Conservation (phyloP, 2,888 invertebrate genomes). For the Neuroscelio doddi region DNA sequence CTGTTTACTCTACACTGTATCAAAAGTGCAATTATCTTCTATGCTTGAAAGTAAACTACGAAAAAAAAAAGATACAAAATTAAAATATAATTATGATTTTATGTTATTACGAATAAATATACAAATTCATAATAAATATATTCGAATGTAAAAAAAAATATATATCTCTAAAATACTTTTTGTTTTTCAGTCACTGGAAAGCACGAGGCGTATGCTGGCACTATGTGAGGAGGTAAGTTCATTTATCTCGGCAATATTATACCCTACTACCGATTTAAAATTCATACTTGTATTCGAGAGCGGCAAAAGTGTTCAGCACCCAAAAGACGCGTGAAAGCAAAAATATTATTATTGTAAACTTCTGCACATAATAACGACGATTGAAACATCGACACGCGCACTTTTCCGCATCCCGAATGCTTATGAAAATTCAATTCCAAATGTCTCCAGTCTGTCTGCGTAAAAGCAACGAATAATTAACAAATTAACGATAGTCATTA, state of each 20-base stretch:
- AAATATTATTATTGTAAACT: too few species aligned
- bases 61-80: too few species aligned
- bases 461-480: slow-evolving; percentile 7
- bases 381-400: too few species aligned
- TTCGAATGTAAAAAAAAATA: slow-evolving; percentile 1
- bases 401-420: slow-evolving; percentile 2
- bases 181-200: slow-evolving; percentile 89
- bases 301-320: slow-evolving; percentile 8
- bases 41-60: too few species aligned
- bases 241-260: slow-evolving; percentile 21
- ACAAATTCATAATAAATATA: too few species aligned
- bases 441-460: slow-evolving; percentile 1
- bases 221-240: slow-evolving; percentile 92
- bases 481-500: too few species aligned
- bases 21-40: too few species aligned
- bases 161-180: slow-evolving; percentile 21
- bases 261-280: slow-evolving; percentile 14
- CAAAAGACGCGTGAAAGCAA: too few species aligned
- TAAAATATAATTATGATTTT: too few species aligned
- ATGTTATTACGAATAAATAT: too few species aligned
- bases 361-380: too few species aligned
- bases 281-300: slow-evolving; percentile 7
- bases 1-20: too few species aligned
- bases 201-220: slow-evolving; percentile 92
- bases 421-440: neutral